These are phyloP conservation scores for Hyaena hyaena DNA, from an alignment of 2,113 vertebrate species.

Conservation along the genomic window DNA sequence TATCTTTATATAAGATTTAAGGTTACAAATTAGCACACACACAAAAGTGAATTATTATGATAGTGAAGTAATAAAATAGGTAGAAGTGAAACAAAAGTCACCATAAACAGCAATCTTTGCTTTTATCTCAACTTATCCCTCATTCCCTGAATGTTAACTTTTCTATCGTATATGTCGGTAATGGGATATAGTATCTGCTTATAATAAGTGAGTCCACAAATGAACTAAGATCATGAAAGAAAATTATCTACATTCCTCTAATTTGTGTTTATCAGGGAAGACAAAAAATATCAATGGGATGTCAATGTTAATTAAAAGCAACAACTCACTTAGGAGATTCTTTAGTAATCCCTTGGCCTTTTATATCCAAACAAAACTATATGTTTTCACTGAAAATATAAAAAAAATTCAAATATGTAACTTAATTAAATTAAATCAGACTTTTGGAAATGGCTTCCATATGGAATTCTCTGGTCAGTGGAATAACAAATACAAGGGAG, in stretches of 20 bases:
- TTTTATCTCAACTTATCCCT: slow-evolving; percentile 15
- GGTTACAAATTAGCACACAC: neutral
- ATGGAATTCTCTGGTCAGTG: slow-evolving; percentile 18
- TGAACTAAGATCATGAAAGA: neutral
- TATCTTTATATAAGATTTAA: slow-evolving; percentile 21
- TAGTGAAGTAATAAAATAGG: neutral
- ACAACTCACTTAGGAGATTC: neutral
- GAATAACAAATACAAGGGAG: neutral
- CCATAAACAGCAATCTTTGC: neutral
- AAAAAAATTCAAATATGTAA: slow-evolving; percentile 11
- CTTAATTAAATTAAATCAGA: neutral
- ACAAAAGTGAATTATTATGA: slow-evolving; percentile 5
- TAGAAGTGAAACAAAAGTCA: neutral
- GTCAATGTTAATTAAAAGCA: slow-evolving; percentile 26
- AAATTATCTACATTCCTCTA: neutral
- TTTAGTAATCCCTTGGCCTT: slow-evolving; percentile 5
- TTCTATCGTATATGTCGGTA: neutral
- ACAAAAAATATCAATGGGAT: neutral
- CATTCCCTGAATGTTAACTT: neutral
- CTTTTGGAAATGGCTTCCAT: neutral
- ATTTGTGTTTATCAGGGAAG: neutral
- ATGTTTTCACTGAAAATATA: slow-evolving; percentile 43
- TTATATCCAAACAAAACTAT: slow-evolving; percentile 15
- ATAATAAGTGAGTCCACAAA: neutral
- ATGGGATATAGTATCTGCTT: neutral